These are phyloP conservation scores for Enteromius trimaculatus DNA, from an alignment of 2,797 vertebrate genomes.

Conservation along the genomic window DNA sequence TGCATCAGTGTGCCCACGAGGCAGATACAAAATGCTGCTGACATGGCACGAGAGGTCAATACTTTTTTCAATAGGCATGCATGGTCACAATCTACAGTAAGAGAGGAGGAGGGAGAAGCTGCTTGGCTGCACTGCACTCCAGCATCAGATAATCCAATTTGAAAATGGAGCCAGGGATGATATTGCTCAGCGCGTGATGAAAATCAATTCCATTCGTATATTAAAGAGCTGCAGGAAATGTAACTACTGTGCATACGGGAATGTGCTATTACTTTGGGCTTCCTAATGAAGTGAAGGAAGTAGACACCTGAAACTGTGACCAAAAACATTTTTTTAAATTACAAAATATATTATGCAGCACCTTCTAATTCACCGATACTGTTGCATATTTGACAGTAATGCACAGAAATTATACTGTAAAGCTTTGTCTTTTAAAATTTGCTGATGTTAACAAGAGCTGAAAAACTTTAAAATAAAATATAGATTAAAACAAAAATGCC, in stretches of 20 bases:
- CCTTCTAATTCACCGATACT: not conserved
- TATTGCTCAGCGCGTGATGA: not conserved
- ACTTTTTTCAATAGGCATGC: slow-evolving; percentile 21
- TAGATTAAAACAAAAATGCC: not conserved
- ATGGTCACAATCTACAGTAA: not conserved
- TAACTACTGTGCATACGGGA: not conserved
- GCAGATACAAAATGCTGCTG: slow-evolving; percentile 20
- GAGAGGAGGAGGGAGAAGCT: not conserved
- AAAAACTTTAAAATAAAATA: not conserved
- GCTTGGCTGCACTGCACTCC: not conserved
- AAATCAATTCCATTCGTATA: slow-evolving; percentile 16
- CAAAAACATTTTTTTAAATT: too few species aligned
- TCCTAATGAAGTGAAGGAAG: slow-evolving; percentile 6
- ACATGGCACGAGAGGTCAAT: slow-evolving; percentile 35
- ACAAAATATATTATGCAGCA: too few species aligned
- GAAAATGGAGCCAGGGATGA: not conserved
- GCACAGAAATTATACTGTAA: not conserved
- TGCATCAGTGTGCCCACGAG: not conserved
- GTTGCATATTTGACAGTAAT: not conserved
- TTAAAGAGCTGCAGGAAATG: slow-evolving; percentile 7
- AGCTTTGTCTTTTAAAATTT: not conserved
- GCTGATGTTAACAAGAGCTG: not conserved
- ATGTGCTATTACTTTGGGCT: slow-evolving; percentile 29
- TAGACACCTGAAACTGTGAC: not conserved
- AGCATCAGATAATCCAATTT: slow-evolving; percentile 22